Conservation (phyloP, 2,888 invertebrate species). For the Eumerus sabulonum region DNA sequence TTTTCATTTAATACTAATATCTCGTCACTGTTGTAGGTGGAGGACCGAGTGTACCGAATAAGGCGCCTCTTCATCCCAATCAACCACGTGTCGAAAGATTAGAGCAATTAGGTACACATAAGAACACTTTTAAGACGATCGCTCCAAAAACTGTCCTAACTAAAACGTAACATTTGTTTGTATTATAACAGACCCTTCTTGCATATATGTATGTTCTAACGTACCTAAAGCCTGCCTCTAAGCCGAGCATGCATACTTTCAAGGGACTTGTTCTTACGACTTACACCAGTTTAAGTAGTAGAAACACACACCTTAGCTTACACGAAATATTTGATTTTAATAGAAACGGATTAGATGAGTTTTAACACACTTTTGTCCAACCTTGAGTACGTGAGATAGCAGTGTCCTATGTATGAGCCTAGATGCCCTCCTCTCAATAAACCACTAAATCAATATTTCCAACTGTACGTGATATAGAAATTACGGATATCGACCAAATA, state of each 20-base stretch:
- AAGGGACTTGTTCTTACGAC: constrained; percentile 41
- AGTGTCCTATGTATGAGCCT: not conserved
- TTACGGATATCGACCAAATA: constrained; percentile 90
- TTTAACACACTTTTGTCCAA: constrained; percentile 28
- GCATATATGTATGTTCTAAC: constrained; percentile 54
- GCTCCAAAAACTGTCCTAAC: too few species aligned
- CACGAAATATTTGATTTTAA: constrained; percentile 36
- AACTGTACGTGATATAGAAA: constrained; percentile 72
- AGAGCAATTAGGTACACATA: constrained; percentile 77
- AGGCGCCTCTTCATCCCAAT: constrained; percentile 73
- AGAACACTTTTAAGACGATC: constrained; percentile 47
- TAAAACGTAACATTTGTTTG: too few species aligned
- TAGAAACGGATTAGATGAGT: constrained; percentile 26
- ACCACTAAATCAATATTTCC: constrained; percentile 43
- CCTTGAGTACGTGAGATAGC: constrained; percentile 1
- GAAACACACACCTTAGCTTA: constrained; percentile 13
- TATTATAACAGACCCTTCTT: constrained; percentile 60
- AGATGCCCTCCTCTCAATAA: too few species aligned
- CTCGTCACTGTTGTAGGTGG: constrained; percentile 54
- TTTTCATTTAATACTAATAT: constrained; percentile 1
- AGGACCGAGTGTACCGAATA: constrained; percentile 39
- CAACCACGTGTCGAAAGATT: constrained; percentile 77
- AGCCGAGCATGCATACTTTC: constrained; percentile 68
- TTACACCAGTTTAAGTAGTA: constrained; percentile 21
- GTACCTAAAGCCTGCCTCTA: constrained; percentile 56